Evolutionary conservation across 2,113 vertebrate species (phyloP), one percentile per base, ranked within the genome.

Genomic region (Xenopus borealis): DNA sequence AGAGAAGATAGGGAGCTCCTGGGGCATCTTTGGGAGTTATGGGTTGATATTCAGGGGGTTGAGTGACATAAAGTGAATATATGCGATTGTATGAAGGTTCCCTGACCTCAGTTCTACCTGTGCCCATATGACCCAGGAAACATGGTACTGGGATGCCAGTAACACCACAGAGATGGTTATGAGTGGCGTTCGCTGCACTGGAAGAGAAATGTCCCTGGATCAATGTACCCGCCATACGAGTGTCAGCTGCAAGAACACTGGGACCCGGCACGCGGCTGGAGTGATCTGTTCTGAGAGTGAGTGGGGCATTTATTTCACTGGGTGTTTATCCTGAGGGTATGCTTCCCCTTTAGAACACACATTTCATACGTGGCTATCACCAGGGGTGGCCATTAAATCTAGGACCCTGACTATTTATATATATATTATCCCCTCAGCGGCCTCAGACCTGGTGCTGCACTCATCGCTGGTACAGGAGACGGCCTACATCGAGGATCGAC

Each of bases 201-300:
- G 97, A 9, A 88, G 77, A 0, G 97, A 99, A 84, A 91, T 96
- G 89, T 85, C 95, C 14, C 87, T 99, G 80, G 91, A 85, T 79
- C 95, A 95, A 5, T 99, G 97, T 78, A 91, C 92, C 77, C 93
- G 91, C 44, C 96, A 99, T 2, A 7, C 83, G 82, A 88, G 80
- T 0, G n/a, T 96, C 79, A 90, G 62, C 89, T 99, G 97, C 86
- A 92, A 91, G 87, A 96, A 87, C 85, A 86, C 87, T 0, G 91
- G 84, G 0, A 88, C 94, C 0, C 94, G 91, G 74, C 97, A 96
- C 1, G 84, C 96, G 0, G 97, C 97, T 0, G 97, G 97, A 0
- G 93, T 99, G 87, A 99, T 99, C 89, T 99, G 97, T 75, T 97
- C 97, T 0, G 97, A 99, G 85, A 98, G 97, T 99, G 84, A 97